Percentiles rank a stretch among this genome's conserved stretches.
These are phyloP conservation scores for Xenops minutus DNA, from an alignment of 2,797 vertebrate genomes.

Conservation along the genomic window DNA sequence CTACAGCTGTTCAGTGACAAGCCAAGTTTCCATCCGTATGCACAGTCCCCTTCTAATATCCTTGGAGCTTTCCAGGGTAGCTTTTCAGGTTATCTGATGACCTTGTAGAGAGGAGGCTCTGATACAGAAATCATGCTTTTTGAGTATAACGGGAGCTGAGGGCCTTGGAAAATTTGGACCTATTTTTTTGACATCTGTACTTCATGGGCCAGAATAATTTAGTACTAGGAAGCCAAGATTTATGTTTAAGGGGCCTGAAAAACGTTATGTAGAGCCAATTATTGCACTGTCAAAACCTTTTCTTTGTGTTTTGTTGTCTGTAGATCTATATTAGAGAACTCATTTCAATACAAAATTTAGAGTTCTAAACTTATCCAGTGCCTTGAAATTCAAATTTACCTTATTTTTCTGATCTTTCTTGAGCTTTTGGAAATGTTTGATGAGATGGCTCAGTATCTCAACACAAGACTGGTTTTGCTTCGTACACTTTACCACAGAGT, in stretches of 20 bases:
- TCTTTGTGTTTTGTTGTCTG: neutral
- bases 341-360: neutral
- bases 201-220: neutral
- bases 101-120: neutral
- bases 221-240: neutral
- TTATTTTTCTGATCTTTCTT: neutral
- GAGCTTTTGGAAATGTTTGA: neutral
- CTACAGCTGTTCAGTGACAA: neutral
- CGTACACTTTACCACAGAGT: neutral
- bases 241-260: neutral
- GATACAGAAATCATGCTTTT: neutral
- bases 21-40: neutral
- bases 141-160: neutral
- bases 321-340: neutral
- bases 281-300: neutral
- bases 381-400: neutral
- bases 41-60: neutral
- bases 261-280: neutral
- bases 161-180: neutral
- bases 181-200: neutral
- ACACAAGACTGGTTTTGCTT: neutral
- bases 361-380: neutral
- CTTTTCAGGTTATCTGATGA: neutral
- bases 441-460: neutral
- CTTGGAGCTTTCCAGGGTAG: neutral